Evolutionary conservation across 2,888 invertebrate species (phyloP).

Genomic region (Sthenelais limicola): DNA sequence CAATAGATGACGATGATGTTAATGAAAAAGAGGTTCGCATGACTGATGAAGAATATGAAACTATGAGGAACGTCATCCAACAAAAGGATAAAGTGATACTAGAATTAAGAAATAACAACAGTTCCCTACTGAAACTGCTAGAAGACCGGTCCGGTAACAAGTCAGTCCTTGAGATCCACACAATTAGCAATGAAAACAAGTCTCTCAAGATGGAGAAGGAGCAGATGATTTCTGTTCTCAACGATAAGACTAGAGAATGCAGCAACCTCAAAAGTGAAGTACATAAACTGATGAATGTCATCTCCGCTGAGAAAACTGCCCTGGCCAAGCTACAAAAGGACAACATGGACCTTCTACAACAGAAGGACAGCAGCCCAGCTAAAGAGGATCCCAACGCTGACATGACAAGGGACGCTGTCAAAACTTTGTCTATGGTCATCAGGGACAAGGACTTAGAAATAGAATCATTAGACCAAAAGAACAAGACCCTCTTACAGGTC

Average conservation of each 20-base stretch:
- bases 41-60: slow-evolving; percentile 53
- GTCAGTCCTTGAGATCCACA: slow-evolving; percentile 60
- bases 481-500: slow-evolving; percentile 67
- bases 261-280: slow-evolving; percentile 70
- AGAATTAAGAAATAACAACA: slow-evolving; percentile 65
- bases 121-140: slow-evolving; percentile 63
- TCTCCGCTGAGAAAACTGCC: slow-evolving; percentile 69
- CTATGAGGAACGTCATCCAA: slow-evolving; percentile 56
- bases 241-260: slow-evolving; percentile 71
- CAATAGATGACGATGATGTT: no score
- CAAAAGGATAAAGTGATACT: slow-evolving; percentile 66
- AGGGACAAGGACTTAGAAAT: slow-evolving; percentile 73
- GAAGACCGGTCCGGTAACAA: slow-evolving; percentile 62
- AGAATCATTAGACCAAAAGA: slow-evolving; percentile 71
- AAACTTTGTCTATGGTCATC: slow-evolving; percentile 71
- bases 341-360: slow-evolving; percentile 58
- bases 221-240: slow-evolving; percentile 71
- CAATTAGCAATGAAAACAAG: slow-evolving; percentile 63
- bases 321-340: slow-evolving; percentile 70
- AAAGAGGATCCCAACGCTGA: slow-evolving; percentile 60
- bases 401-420: slow-evolving; percentile 72
- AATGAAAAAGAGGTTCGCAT: slow-evolving; percentile 46
- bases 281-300: slow-evolving; percentile 69
- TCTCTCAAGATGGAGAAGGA: slow-evolving; percentile 66
- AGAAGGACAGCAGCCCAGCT: slow-evolving; percentile 45